A percentile compares a stretch with the other conserved stretches of the same genome.
These are phyloP conservation scores for Mallotus villosus DNA, from an alignment of 2,797 vertebrate species.

Conservation along the genomic window DNA sequence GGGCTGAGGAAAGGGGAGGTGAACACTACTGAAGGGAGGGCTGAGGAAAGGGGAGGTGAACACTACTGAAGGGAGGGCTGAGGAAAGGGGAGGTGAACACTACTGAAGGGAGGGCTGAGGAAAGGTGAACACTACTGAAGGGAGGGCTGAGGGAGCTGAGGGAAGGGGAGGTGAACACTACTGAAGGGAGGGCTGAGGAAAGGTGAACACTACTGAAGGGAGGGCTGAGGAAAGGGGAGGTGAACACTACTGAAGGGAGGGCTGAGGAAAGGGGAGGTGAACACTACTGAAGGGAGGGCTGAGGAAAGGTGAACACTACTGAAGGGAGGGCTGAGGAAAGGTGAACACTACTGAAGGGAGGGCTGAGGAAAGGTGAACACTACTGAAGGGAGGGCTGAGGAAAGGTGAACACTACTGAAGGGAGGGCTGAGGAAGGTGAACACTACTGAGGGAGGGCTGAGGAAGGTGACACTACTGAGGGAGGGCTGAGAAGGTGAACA, in stretches of 20 bases:
- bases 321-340: too few species aligned
- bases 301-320: too few species aligned
- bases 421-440: too few species aligned
- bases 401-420: neutral
- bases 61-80: neutral
- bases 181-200: slow-evolving; percentile 1
- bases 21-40: too few species aligned
- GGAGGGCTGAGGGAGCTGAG: too few species aligned
- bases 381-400: too few species aligned
- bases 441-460: too few species aligned
- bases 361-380: too few species aligned
- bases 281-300: neutral
- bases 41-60: neutral
- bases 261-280: neutral
- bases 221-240: neutral
- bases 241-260: neutral
- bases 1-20: too few species aligned
- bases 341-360: neutral
- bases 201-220: too few species aligned
- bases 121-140: too few species aligned
- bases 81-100: neutral
- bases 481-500: neutral
- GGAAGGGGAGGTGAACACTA: neutral
- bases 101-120: neutral
- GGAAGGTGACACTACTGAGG: too few species aligned